Conservation (phyloP, 2,113 vertebrate genomes). For the Psammodynastes pulverulentus region DNA sequence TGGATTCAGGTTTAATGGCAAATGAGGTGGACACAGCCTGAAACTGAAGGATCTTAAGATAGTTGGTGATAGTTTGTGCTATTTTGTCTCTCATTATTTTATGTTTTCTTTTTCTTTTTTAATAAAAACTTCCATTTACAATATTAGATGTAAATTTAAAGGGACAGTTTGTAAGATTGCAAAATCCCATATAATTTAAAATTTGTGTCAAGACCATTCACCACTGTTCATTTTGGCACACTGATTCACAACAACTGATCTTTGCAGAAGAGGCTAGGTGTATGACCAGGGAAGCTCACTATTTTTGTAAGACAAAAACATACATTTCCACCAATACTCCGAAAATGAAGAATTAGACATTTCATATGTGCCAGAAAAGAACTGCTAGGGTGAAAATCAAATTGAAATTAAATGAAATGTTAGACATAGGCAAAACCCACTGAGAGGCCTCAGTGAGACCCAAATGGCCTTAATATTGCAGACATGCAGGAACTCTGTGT, state of each 20-base stretch:
- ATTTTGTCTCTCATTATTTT: background rate
- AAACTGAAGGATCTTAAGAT: background rate
- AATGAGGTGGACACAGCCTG: background rate
- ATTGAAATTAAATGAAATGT: slow-evolving; percentile 17
- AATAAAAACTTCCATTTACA: background rate
- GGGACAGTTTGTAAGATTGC: background rate
- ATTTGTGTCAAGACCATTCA: background rate
- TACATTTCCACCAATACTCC: background rate
- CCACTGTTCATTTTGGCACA: background rate
- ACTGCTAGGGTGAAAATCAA: background rate
- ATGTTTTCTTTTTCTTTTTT: background rate
- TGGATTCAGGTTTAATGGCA: background rate
- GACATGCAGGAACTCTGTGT: background rate
- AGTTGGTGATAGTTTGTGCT: background rate
- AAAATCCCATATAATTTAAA: background rate
- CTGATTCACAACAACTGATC: background rate
- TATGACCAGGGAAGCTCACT: background rate
- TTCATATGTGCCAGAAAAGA: background rate
- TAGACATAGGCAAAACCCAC: background rate
- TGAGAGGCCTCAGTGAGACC: background rate
- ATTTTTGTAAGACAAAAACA: background rate
- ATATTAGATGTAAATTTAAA: background rate
- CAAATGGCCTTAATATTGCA: background rate
- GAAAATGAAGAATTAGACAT: background rate
- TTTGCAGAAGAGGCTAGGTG: background rate